These are phyloP conservation scores for Trinorchestia longiramus DNA, from an alignment of 1,140 invertebrate species.

Conservation along the genomic window DNA sequence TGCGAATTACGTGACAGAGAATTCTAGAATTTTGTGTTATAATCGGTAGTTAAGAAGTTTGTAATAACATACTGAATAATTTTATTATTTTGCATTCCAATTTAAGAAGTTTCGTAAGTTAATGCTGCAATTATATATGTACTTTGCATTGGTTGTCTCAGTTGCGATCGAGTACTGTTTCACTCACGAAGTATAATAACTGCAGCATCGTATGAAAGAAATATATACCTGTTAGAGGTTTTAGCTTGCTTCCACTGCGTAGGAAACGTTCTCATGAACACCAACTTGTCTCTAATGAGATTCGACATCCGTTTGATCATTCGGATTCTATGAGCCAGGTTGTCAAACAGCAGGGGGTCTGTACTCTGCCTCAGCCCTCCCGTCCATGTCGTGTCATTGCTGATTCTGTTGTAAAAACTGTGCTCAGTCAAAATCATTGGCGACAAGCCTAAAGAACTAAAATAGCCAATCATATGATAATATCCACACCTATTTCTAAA, in stretches of 20 bases:
- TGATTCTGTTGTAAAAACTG: background rate
- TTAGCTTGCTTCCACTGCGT: background rate
- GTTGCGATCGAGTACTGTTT: too few relatives aligned
- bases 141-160: too few relatives aligned
- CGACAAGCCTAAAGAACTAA: background rate
- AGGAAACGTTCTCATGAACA: background rate
- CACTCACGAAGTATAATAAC: background rate
- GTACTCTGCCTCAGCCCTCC: background rate
- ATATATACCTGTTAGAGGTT: background rate
- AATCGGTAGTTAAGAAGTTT: too few relatives aligned
- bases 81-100: too few relatives aligned
- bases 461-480: background rate
- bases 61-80: too few relatives aligned
- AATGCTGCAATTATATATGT: too few relatives aligned
- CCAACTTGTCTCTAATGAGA: background rate
- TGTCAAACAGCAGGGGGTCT: conserved; percentile 12
- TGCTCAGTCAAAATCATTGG: background rate
- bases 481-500: background rate
- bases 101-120: too few relatives aligned
- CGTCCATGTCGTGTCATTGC: background rate
- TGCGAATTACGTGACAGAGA: background rate
- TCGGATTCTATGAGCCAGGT: conserved; percentile 16
- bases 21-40: background rate
- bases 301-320: conserved; percentile 16
- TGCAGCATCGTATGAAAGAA: background rate